phyloP scores from a whole-genome alignment of 2,113 vertebrate genomes.

The Lycocorax pyrrhopterus region DNA sequence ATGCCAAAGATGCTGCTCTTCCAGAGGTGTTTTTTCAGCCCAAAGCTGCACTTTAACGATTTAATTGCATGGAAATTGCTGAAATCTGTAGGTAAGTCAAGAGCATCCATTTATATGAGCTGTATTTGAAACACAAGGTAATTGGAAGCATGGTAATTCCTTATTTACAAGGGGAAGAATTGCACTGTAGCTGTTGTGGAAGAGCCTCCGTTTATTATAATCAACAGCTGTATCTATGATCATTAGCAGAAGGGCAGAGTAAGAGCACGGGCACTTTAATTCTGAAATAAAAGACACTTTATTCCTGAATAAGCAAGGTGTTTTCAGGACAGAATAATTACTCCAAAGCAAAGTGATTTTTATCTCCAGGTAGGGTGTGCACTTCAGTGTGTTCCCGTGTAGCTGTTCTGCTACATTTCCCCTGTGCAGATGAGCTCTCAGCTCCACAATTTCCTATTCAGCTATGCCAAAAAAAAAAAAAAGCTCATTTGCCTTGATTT shows the following conservation, averaged over 20 bases:
- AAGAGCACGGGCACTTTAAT: neutral
- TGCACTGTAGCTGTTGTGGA: neutral
- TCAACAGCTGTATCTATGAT: neutral
- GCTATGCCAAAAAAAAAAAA: neutral
- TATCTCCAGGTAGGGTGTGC: neutral
- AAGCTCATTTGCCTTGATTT: neutral
- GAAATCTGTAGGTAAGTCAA: neutral
- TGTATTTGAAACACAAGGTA: neutral
- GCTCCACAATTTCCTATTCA: neutral
- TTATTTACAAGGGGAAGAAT: neutral
- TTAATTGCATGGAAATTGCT: conserved; percentile 9
- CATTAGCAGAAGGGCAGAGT: neutral
- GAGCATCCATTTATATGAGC: neutral
- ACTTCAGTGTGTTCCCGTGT: neutral
- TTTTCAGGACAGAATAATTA: neutral
- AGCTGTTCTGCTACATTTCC: neutral
- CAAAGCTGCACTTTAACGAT: neutral
- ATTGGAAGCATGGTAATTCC: neutral
- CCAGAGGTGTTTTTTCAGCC: neutral
- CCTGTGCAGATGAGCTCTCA: neutral
- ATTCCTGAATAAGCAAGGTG: neutral
- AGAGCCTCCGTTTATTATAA: neutral
- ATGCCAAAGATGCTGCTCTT: neutral
- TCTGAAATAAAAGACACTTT: neutral
- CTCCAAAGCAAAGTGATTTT: neutral